A percentile compares a stretch with the other conserved stretches of the same genome.
Evolutionary conservation across 2,888 invertebrate species (phyloP).

Genomic region (Melolontha melolontha): DNA sequence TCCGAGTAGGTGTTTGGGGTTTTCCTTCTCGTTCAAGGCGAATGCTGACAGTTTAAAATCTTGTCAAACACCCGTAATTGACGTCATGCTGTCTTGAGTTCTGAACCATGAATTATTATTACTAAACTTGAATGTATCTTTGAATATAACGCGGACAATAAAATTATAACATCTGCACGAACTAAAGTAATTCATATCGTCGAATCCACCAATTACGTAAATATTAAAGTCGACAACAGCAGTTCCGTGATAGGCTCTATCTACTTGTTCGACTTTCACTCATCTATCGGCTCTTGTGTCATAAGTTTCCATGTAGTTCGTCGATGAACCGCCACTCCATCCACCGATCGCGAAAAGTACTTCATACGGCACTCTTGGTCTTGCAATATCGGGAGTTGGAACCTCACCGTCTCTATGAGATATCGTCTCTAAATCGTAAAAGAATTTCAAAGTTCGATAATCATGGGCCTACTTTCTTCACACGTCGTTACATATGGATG

Average conservation of each 20-base stretch:
- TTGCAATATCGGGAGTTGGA: slow-evolving; percentile 85
- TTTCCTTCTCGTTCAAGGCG: too few relatives aligned
- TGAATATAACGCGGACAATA: too few relatives aligned
- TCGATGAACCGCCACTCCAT: slow-evolving; percentile 82
- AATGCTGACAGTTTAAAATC: too few relatives aligned
- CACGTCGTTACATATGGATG: slow-evolving; percentile 87
- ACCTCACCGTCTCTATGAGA: too few relatives aligned
- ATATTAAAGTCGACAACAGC: too few relatives aligned
- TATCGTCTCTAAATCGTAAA: slow-evolving; percentile 93
- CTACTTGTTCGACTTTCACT: slow-evolving; percentile 85
- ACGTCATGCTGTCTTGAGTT: too few relatives aligned
- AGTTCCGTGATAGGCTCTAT: slow-evolving; percentile 94
- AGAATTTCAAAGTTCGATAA: slow-evolving; percentile 90
- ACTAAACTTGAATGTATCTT: too few relatives aligned
- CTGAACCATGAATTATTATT: too few relatives aligned
- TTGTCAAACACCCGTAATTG: too few relatives aligned
- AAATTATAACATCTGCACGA: slow-evolving; percentile 81
- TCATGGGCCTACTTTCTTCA: slow-evolving; percentile 86
- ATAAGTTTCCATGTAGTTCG: slow-evolving; percentile 86
- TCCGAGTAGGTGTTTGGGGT: too few relatives aligned
- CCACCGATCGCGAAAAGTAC: slow-evolving; percentile 80
- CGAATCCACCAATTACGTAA: too few relatives aligned
- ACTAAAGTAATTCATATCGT: slow-evolving; percentile 80
- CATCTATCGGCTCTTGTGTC: slow-evolving; percentile 91
- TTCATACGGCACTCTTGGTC: slow-evolving; percentile 88